Conservation (phyloP, 2,797 vertebrate species). For the Pseudotriccus pelzelni region DNA sequence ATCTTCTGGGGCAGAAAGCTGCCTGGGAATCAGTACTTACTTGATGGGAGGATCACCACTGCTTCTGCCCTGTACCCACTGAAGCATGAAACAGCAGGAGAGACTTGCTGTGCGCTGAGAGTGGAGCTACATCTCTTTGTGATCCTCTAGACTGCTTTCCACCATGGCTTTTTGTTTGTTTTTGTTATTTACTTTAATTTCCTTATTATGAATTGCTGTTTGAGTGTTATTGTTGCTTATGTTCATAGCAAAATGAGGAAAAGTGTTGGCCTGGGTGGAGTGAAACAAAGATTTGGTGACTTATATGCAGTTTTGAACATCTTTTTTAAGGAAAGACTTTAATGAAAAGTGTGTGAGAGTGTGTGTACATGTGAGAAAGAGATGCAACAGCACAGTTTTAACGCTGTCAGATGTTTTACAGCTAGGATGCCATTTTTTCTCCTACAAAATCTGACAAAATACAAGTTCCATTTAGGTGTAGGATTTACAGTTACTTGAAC, state of each 20-base stretch:
- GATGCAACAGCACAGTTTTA: conserved; percentile 36
- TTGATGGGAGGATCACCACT: neutral
- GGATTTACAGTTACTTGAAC: conserved; percentile 70
- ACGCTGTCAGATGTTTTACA: conserved; percentile 28
- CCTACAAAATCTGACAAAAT: conserved; percentile 58
- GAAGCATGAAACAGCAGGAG: neutral
- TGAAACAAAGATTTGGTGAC: neutral
- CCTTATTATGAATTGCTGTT: neutral
- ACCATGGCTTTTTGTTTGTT: too few relatives aligned
- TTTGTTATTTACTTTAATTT: neutral
- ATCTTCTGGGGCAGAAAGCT: neutral
- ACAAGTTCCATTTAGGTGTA: conserved; percentile 54
- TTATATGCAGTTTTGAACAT: neutral
- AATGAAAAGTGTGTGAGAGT: neutral
- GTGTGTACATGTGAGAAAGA: neutral
- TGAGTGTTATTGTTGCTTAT: neutral
- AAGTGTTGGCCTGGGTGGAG: neutral
- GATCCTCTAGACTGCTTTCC: neutral
- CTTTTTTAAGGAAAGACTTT: conserved; percentile 1
- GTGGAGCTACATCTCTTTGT: neutral
- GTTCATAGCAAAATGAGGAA: conserved; percentile 2
- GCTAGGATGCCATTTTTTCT: conserved; percentile 22
- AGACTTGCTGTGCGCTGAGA: neutral
- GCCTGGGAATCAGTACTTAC: neutral
- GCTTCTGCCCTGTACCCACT: neutral